These are phyloP conservation scores for Philereme vetulata DNA, from an alignment of 2,888 invertebrate genomes.

Conservation along the genomic window DNA sequence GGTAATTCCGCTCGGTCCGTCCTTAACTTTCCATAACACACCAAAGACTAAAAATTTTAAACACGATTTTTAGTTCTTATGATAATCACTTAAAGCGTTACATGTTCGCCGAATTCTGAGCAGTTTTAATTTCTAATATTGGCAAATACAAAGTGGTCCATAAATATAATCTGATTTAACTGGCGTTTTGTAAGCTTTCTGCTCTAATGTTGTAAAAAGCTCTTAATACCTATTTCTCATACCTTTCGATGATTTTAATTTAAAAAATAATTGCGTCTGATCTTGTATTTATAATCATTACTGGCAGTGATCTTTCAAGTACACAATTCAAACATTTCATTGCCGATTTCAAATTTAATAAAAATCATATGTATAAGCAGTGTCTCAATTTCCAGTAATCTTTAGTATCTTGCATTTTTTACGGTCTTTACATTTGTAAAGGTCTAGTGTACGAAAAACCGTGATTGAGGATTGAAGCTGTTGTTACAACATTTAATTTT, in stretches of 20 bases:
- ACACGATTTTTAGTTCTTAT: constrained; percentile 37
- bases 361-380: no score
- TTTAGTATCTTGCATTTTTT: no score
- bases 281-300: constrained; percentile 4
- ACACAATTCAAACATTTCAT: not conserved
- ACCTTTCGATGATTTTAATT: not conserved
- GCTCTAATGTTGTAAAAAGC: constrained; percentile 37
- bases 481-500: no score
- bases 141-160: constrained; percentile 69
- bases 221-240: constrained; percentile 8
- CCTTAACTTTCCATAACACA: constrained; percentile 55
- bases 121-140: constrained; percentile 60
- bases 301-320: constrained; percentile 25
- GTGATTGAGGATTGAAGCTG: no score
- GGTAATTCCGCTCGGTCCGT: constrained; percentile 7
- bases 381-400: no score
- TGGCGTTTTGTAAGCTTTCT: constrained; percentile 35
- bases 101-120: constrained; percentile 45
- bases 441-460: no score
- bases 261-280: not conserved
- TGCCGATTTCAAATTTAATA: not conserved
- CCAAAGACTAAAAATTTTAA: constrained; percentile 52
- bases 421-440: no score
- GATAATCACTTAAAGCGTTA: constrained; percentile 43
- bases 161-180: constrained; percentile 51